A percentile compares a stretch with the other conserved stretches of the same genome.
These are phyloP conservation scores for Brachionus rotundiformis DNA, from an alignment of 1,140 invertebrate species.

Conservation along the genomic window DNA sequence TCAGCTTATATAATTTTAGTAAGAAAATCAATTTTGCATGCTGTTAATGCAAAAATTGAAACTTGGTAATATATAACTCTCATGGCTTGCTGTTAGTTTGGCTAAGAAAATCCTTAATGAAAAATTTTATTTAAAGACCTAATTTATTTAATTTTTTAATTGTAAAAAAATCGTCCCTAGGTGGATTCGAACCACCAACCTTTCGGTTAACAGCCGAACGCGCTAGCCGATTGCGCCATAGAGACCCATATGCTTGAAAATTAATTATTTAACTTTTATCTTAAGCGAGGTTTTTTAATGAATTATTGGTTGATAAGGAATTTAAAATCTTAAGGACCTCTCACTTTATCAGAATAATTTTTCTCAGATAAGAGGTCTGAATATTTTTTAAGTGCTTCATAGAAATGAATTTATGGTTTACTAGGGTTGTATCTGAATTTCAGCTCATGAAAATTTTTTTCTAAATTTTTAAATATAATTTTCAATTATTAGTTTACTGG, in stretches of 20 bases:
- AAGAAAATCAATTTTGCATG: constrained; percentile 14
- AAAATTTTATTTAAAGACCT: no score
- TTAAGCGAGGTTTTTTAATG: no score
- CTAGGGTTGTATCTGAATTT: neutral
- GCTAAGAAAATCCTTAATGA: no score
- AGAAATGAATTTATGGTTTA: neutral
- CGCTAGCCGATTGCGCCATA: constrained; percentile 12
- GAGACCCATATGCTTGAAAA: no score
- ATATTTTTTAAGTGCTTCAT: neutral
- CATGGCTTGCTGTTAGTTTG: no score
- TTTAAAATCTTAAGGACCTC: no score
- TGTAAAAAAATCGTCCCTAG: neutral
- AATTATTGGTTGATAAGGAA: no score
- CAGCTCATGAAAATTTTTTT: neutral
- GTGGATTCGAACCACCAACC: constrained; percentile 13
- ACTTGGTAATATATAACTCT: neutral
- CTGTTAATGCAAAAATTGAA: neutral
- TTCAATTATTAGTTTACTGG: neutral
- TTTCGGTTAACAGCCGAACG: constrained; percentile 15
- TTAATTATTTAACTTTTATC: no score
- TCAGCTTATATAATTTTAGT: neutral
- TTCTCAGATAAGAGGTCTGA: neutral
- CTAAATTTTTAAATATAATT: neutral
- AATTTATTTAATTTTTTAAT: no score
- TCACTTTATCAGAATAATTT: neutral